Evolutionary conservation across 1,140 invertebrate genomes (phyloP).

Genomic region (Asobara japonica): DNA sequence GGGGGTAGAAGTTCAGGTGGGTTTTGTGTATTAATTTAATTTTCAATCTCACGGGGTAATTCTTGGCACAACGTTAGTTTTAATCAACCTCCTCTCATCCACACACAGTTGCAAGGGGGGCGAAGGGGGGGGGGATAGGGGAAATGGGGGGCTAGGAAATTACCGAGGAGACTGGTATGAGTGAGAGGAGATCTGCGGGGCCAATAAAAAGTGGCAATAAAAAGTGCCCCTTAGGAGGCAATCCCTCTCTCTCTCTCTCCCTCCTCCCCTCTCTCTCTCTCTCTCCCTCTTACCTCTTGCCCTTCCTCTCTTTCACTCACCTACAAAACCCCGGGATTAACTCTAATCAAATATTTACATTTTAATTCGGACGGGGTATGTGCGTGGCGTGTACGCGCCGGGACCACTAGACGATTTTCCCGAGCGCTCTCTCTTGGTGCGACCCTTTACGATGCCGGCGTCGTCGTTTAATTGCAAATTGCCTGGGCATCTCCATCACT

Average conservation of each 20-base stretch:
- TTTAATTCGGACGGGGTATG: conserved; percentile 53
- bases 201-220: conserved; percentile 68
- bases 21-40: conserved; percentile 69
- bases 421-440: conserved; percentile 5
- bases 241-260: conserved; percentile 31
- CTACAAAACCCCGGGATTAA: conserved; percentile 46
- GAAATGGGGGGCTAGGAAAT: conserved; percentile 17
- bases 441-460: conserved; percentile 35
- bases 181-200: conserved; percentile 55
- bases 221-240: conserved; percentile 61
- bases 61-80: conserved; percentile 66
- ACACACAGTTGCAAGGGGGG: conserved; percentile 26
- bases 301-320: conserved; percentile 30
- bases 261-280: conserved; percentile 30
- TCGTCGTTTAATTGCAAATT: conserved; percentile 59
- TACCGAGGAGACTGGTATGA: conserved; percentile 20
- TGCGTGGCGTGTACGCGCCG: conserved; percentile 26
- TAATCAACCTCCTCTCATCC: conserved; percentile 61
- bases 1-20: conserved; percentile 41
- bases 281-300: conserved; percentile 48
- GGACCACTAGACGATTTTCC: conserved; percentile 14
- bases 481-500: conserved; percentile 34
- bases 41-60: conserved; percentile 68
- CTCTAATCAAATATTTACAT: conserved; percentile 64
- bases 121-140: not conserved